A percentile compares a stretch with the other conserved stretches of the same genome.
These are phyloP conservation scores for Synanceia verrucosa DNA, from an alignment of 2,797 vertebrate species.

Conservation along the genomic window DNA sequence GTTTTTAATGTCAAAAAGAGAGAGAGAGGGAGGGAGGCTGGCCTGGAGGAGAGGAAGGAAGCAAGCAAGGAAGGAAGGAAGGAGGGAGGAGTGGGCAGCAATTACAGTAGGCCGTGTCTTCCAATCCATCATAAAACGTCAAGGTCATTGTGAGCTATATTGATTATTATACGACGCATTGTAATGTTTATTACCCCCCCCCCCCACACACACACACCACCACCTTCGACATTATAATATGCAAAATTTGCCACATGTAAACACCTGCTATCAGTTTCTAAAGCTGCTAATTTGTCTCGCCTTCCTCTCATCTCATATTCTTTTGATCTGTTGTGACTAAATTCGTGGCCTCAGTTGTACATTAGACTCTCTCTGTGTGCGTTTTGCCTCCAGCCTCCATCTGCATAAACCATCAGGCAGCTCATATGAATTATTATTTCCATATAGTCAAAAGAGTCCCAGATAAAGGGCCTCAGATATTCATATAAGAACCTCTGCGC, in stretches of 20 bases:
- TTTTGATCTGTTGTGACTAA: slow-evolving; percentile 56
- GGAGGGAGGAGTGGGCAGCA: slow-evolving; percentile 60
- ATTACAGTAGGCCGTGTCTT: slow-evolving; percentile 79
- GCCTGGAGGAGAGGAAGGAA: slow-evolving; percentile 54
- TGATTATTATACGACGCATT: slow-evolving; percentile 71
- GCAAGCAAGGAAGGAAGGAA: slow-evolving; percentile 28
- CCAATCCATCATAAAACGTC: slow-evolving; percentile 81
- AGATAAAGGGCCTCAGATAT: neutral
- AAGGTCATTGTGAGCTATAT: slow-evolving; percentile 76
- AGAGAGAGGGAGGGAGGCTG: neutral
- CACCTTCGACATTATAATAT: slow-evolving; percentile 66
- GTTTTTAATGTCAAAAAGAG: slow-evolving; percentile 82
- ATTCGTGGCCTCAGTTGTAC: slow-evolving; percentile 51
- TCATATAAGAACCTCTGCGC: slow-evolving; percentile 2
- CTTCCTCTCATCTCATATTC: slow-evolving; percentile 58
- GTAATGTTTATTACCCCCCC: slow-evolving; percentile 68
- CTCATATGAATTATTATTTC: slow-evolving; percentile 60
- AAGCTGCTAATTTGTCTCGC: slow-evolving; percentile 72
- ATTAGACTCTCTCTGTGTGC: slow-evolving; percentile 32
- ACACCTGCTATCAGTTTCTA: slow-evolving; percentile 80
- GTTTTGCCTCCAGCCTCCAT: slow-evolving; percentile 61
- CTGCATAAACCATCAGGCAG: slow-evolving; percentile 66
- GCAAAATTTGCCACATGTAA: slow-evolving; percentile 73
- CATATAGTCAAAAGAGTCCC: slow-evolving; percentile 66
- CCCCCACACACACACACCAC: no score